phyloP scores from a whole-genome alignment of 2,888 invertebrate genomes.

The Maniola hyperantus region DNA sequence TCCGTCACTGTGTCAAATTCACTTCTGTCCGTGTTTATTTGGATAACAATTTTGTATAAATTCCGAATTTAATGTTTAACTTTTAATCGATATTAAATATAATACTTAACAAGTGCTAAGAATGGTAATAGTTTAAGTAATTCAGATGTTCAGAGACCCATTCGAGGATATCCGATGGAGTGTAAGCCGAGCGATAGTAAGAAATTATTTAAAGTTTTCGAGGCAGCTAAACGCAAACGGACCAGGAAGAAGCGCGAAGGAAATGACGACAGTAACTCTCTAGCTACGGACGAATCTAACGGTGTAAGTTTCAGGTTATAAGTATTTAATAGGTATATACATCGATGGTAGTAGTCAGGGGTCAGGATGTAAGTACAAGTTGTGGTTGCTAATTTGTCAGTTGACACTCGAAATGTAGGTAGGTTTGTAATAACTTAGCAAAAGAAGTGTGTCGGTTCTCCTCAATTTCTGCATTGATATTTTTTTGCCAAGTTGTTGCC shows the following conservation, averaged over 20 bases:
- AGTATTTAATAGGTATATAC: no score
- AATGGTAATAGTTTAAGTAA: slow-evolving; percentile 50
- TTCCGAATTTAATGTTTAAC: slow-evolving; percentile 47
- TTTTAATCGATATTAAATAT: slow-evolving; percentile 40
- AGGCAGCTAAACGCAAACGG: slow-evolving; percentile 63
- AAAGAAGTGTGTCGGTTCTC: no score
- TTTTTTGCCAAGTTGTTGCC: no score
- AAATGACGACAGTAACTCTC: slow-evolving; percentile 58
- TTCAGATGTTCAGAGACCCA: slow-evolving; percentile 58
- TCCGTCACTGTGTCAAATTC: slow-evolving; percentile 49
- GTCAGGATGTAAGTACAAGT: no score
- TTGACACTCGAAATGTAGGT: no score
- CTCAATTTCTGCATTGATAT: no score
- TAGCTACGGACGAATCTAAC: slow-evolving; percentile 63
- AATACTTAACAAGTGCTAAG: slow-evolving; percentile 48
- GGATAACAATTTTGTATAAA: slow-evolving; percentile 56
- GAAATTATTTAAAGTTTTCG: slow-evolving; percentile 72
- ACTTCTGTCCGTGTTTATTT: slow-evolving; percentile 58
- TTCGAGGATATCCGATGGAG: slow-evolving; percentile 65
- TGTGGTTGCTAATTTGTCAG: no score
- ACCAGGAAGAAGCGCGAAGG: slow-evolving; percentile 61
- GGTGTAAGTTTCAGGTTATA: slow-evolving; percentile 57
- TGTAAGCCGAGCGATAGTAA: slow-evolving; percentile 72
- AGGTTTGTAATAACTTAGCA: no score
- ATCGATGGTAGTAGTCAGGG: no score